Percentiles rank a stretch among this genome's conserved stretches.
Evolutionary conservation across 2,888 invertebrate species (phyloP).

Genomic region (Xylophagus ater): DNA sequence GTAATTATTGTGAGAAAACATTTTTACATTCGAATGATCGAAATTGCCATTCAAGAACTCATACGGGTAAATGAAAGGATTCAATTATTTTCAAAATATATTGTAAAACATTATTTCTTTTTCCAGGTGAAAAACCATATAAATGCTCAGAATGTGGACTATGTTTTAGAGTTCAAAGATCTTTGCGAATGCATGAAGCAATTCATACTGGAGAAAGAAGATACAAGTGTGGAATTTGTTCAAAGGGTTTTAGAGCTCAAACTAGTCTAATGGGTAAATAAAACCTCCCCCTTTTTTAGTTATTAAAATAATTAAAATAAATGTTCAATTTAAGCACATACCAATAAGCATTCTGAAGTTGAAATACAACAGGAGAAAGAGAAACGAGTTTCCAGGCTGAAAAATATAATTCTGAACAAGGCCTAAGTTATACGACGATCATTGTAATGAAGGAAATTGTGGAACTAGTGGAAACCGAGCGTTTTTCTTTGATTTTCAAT

Average conservation of each 20-base stretch:
- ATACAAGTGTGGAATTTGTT: conserved; percentile 15
- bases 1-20: conserved; percentile 15
- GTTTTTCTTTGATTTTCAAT: too few relatives aligned
- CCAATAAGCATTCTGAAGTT: too few relatives aligned
- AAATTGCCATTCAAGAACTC: conserved; percentile 17
- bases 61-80: conserved; percentile 9
- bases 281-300: too few relatives aligned
- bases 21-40: conserved; percentile 17
- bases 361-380: too few relatives aligned
- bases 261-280: conserved; percentile 15
- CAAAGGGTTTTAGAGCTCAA: conserved; percentile 15
- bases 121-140: conserved; percentile 15
- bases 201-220: conserved; percentile 18
- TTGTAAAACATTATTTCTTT: not conserved
- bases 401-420: too few relatives aligned
- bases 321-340: too few relatives aligned
- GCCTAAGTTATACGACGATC: too few relatives aligned
- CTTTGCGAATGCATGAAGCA: conserved; percentile 15
- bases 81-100: not conserved
- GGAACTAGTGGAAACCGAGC: too few relatives aligned
- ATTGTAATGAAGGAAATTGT: too few relatives aligned
- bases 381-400: too few relatives aligned
- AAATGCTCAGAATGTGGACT: conserved; percentile 15
- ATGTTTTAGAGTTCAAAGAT: conserved; percentile 15
- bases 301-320: too few relatives aligned